These are phyloP conservation scores for Emmelina monodactyla DNA, from an alignment of 2,888 invertebrate species.

Conservation along the genomic window DNA sequence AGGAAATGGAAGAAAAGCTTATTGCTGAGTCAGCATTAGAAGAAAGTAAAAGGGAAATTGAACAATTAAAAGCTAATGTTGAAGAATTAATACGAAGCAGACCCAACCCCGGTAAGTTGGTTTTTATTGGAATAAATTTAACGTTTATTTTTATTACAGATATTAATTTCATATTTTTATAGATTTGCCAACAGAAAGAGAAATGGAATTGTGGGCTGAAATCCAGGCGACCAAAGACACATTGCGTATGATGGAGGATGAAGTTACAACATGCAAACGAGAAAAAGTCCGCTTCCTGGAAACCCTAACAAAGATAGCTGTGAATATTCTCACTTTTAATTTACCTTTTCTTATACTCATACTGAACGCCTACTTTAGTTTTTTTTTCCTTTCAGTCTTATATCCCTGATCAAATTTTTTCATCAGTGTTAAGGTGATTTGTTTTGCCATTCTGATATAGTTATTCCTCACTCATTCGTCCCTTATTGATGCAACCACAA, in stretches of 20 bases:
- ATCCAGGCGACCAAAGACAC: slow-evolving; percentile 51
- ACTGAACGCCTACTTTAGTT: neutral
- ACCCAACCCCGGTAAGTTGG: slow-evolving; percentile 35
- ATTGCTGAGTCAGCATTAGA: slow-evolving; percentile 24
- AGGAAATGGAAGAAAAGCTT: slow-evolving; percentile 29
- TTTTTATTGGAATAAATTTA: no score
- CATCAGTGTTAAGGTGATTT: slow-evolving; percentile 25
- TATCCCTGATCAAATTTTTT: slow-evolving; percentile 36
- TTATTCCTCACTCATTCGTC: no score
- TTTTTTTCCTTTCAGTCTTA: slow-evolving; percentile 38
- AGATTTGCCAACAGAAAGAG: slow-evolving; percentile 50
- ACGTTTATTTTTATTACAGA: neutral
- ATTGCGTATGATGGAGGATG: slow-evolving; percentile 45
- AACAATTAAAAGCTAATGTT: slow-evolving; percentile 36
- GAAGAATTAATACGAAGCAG: slow-evolving; percentile 36
- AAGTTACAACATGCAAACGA: slow-evolving; percentile 38
- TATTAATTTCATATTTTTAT: slow-evolving; percentile 11
- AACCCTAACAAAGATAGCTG: slow-evolving; percentile 47
- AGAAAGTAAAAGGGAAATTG: slow-evolving; percentile 28
- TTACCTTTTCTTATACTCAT: slow-evolving; percentile 8
- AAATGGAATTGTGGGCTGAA: slow-evolving; percentile 53
- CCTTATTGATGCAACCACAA: no score
- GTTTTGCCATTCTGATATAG: no score
- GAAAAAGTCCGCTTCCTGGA: slow-evolving; percentile 55
- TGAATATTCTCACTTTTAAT: slow-evolving; percentile 21